Base-by-base conservation (phyloP, 1,140 invertebrate genomes). In the Drosophila watanabei region DNA sequence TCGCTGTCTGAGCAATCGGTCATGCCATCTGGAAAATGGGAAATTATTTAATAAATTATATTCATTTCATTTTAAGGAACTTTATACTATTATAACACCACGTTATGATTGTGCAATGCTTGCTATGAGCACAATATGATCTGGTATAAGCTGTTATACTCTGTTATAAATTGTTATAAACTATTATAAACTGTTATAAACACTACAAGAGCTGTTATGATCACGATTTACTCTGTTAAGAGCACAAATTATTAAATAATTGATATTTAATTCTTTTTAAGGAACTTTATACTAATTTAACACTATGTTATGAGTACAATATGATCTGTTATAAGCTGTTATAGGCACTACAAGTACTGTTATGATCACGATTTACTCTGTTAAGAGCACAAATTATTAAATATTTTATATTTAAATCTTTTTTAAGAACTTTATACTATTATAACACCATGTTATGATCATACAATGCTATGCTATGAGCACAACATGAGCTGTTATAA, bases 1-100 rank as follows among this genome's bases (percentile, higher is more conserved):
- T 99, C 99, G 86, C 97, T 98, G 94, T 99, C 99, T 39, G 98
- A 97, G 94, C 99, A 99, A 94, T 99, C 99, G 58, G 96, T 95
- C 95, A 99, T 97, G 63, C 98, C 98, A 95, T 99, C 99, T 99
- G 18, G 20, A 11, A 30, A 5, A 10, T 16, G 10, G 4, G 2
- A 10, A 20, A 32, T 13, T 11, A 37, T 18, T 0, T 9, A 13
- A 3, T n/a, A 20, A 11, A 20, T 32, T 32, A 3, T 13, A 11
- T 18, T 45, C 3, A 1, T 1, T 14, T 6, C 2, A 20, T 14
- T 8, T 14, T 8, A 3, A 11, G 6, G 7, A 24, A 46, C 20
- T 46, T 13, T 46, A 13, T 14, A 5, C 2, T 46, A 20, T 43
- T 0, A n/a, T n/a, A 39, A 39, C 3, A 16, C 5, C 14, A 16